phyloP scores from a whole-genome alignment of 2,888 invertebrate species.

The Caenorhabditis japonica region DNA sequence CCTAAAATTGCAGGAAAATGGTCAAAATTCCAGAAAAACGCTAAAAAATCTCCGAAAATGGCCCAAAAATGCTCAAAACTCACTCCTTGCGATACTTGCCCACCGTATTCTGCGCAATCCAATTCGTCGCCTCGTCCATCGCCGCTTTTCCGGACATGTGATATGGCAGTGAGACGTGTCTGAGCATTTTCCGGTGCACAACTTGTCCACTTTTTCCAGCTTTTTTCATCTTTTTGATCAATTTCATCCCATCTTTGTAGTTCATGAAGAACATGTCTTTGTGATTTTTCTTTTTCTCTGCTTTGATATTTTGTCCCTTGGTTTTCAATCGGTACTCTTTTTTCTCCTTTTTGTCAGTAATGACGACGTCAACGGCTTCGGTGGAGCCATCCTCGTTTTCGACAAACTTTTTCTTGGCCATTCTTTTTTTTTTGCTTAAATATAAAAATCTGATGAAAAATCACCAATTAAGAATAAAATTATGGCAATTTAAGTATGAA shows the following conservation, averaged over 20 bases:
- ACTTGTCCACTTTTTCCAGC: constrained; percentile 31
- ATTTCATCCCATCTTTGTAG: constrained; percentile 35
- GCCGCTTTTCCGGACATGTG: constrained; percentile 46
- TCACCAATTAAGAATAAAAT: background rate
- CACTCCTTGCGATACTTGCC: constrained; percentile 51
- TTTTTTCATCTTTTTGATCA: constrained; percentile 24
- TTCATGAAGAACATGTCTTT: constrained; percentile 33
- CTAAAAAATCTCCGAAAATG: no score
- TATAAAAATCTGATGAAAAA: constrained; percentile 2
- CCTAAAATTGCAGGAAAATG: background rate
- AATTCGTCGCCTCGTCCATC: constrained; percentile 33
- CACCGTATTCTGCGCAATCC: constrained; percentile 48
- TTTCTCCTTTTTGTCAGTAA: constrained; percentile 3
- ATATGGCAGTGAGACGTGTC: constrained; percentile 50
- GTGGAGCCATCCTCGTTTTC: constrained; percentile 27
- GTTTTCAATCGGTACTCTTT: constrained; percentile 24
- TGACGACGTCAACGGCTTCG: constrained; percentile 12
- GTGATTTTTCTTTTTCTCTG: constrained; percentile 14
- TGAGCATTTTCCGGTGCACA: constrained; percentile 13
- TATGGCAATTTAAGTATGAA: no score
- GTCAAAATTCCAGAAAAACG: no score
- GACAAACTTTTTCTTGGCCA: constrained; percentile 38
- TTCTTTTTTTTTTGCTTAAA: background rate
- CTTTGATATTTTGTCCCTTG: constrained; percentile 27
- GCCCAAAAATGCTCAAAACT: no score